These are phyloP conservation scores for Pteropus rufus DNA, from an alignment of 2,797 vertebrate species.

Conservation along the genomic window DNA sequence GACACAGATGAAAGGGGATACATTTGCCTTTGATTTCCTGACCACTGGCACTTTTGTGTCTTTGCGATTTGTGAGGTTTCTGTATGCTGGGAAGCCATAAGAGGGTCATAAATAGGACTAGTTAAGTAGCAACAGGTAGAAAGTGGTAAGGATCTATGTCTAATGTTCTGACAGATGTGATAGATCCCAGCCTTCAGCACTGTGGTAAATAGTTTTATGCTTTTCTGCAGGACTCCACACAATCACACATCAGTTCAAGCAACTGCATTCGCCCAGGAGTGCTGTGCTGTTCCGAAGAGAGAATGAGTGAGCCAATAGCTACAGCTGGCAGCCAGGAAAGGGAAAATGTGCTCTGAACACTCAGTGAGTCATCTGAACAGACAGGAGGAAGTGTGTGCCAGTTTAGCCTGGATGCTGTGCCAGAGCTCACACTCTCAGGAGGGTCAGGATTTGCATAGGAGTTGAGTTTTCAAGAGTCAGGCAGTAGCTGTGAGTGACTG, in stretches of 20 bases:
- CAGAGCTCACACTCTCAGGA: slow-evolving; percentile 35
- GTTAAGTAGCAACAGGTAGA: neutral
- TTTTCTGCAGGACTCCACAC: neutral
- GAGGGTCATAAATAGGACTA: neutral
- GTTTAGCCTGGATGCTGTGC: neutral
- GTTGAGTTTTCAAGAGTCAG: neutral
- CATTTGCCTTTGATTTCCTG: slow-evolving; percentile 38
- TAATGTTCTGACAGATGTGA: neutral
- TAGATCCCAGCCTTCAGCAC: neutral
- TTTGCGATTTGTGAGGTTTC: neutral
- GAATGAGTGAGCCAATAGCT: slow-evolving; percentile 53
- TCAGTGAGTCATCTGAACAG: slow-evolving; percentile 66
- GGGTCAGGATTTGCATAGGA: slow-evolving; percentile 15
- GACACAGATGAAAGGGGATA: slow-evolving; percentile 17
- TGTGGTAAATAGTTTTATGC: neutral
- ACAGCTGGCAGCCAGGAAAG: slow-evolving; percentile 60
- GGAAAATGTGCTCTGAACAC: slow-evolving; percentile 65
- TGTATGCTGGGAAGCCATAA: neutral
- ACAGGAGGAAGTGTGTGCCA: slow-evolving; percentile 42
- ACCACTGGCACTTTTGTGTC: neutral
- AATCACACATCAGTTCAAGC: slow-evolving; percentile 20
- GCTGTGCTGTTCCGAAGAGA: slow-evolving; percentile 39
- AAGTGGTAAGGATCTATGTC: neutral
- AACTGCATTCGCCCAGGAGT: neutral
- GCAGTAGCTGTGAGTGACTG: neutral